Evolutionary conservation across 2,888 invertebrate genomes (phyloP).

Genomic region (Pyrochroa serraticornis): DNA sequence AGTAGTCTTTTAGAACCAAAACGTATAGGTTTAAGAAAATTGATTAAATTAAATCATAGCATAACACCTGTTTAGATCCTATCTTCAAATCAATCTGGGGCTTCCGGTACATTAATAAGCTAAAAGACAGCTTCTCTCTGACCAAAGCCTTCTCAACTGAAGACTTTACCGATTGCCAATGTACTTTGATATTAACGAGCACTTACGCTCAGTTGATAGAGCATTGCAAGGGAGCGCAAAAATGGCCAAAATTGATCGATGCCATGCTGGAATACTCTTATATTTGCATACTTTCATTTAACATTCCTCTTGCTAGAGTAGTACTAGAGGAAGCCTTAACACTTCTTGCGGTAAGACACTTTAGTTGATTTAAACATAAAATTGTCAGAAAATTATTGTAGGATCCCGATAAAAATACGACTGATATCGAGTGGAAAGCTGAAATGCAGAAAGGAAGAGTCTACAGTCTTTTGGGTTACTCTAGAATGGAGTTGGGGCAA

Average conservation of each 20-base stretch:
- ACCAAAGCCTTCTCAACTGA: constrained; percentile 59
- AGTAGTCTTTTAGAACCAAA: too few species aligned
- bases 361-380: constrained; percentile 48
- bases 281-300: constrained; percentile 62
- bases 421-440: background rate
- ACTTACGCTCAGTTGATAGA: constrained; percentile 66
- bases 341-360: constrained; percentile 39
- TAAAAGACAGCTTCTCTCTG: constrained; percentile 47
- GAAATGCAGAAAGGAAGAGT: constrained; percentile 51
- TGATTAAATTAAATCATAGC: too few species aligned
- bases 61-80: too few species aligned
- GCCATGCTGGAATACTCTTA: constrained; percentile 66
- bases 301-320: constrained; percentile 64
- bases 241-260: constrained; percentile 54
- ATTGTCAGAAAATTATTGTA: background rate
- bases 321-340: constrained; percentile 62
- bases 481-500: constrained; percentile 55
- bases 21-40: too few species aligned
- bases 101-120: constrained; percentile 34
- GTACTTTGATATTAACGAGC: constrained; percentile 62
- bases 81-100: too few species aligned
- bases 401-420: background rate
- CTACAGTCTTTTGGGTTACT: constrained; percentile 56
- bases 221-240: constrained; percentile 67
- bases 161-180: constrained; percentile 65